Base-by-base conservation (phyloP, 2,797 vertebrate species). In the Mastacembelus armatus region DNA sequence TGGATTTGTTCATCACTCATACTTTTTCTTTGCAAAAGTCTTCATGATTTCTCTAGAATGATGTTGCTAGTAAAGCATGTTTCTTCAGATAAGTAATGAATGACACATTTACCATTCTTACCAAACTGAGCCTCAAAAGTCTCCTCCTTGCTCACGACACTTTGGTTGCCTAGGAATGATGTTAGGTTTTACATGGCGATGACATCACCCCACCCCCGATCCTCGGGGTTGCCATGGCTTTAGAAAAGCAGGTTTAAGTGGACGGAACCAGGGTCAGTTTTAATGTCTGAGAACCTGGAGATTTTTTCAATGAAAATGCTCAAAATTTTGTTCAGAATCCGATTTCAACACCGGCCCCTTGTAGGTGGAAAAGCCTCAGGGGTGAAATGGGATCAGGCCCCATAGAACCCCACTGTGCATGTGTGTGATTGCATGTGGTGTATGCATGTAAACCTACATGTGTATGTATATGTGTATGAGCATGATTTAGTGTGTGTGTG, bases 131-230 rank as follows among this genome's bases (percentile, higher is more conserved):
- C n/a, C 62, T 56, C 39, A 44, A 45, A 72, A 73, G 50, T 83
- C 75, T 40, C 35, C 61, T 72, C 54, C 49, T 56, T 38, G 55
- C 45, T 48, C 45, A 22, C 24, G 36, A 59, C 77, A 86, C 77
- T 86, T 78, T 68, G 83, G 85, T 85, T 85, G 82, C 81, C 77
- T 71, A 78, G 83, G 85, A 85, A 85, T 87, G 75, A 86, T 80
- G 59, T 85, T 74, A 59, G 63, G 61, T 81, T 86, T 80, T 78
- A 83, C 78, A 78, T 62, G 71, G 54, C 51, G 77, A 77, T 83
- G 83, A 85, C 81, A 83, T 86, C 85, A 83, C 69, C 79, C 66
- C 48, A 35, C 47, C 76, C 72, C 57, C 40, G 38, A 64, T 81
- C 51, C n/a, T 74, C 36, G 24, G 68, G 61, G 57, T 76, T 51